Percentiles rank a stretch among this genome's conserved stretches.
Evolutionary conservation across 2,888 invertebrate genomes (phyloP).

Genomic region (Zygogramma bicolorata): DNA sequence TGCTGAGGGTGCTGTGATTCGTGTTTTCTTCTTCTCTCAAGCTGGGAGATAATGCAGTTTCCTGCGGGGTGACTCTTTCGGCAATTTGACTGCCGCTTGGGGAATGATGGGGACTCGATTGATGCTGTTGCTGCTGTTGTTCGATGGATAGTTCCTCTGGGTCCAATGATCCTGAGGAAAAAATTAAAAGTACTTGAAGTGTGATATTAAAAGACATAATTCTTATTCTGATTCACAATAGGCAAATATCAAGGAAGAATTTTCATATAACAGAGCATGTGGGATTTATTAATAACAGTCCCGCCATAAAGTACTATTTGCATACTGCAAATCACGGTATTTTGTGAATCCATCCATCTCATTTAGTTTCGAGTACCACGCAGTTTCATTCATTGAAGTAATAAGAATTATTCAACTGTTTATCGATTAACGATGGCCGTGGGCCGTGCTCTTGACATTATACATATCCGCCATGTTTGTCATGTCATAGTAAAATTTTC

Average conservation of each 20-base stretch:
- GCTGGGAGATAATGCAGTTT: conserved; percentile 71
- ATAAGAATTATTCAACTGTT: conserved; percentile 8
- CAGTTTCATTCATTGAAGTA: no score
- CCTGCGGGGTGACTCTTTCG: conserved; percentile 71
- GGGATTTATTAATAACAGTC: no score
- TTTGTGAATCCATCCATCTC: no score
- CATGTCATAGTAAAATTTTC: conserved; percentile 41
- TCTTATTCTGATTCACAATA: no score
- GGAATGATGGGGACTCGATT: conserved; percentile 56
- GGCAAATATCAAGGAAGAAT: no score
- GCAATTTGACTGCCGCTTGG: conserved; percentile 67
- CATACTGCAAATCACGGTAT: no score
- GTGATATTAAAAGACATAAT: background rate
- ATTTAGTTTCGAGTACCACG: no score
- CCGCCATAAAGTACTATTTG: no score
- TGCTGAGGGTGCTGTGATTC: conserved; percentile 77
- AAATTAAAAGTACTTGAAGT: conserved; percentile 13
- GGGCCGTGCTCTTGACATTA: conserved; percentile 43
- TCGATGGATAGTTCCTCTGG: conserved; percentile 83
- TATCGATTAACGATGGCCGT: conserved; percentile 29
- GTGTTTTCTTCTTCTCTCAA: conserved; percentile 81
- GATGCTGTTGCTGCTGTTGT: conserved; percentile 65
- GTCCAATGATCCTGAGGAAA: conserved; percentile 79
- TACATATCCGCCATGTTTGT: conserved; percentile 36
- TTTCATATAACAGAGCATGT: no score